Evolutionary conservation across 2,888 invertebrate genomes (phyloP), one percentile per base, ranked within the genome.

Genomic region (Napeogenes sylphis): DNA sequence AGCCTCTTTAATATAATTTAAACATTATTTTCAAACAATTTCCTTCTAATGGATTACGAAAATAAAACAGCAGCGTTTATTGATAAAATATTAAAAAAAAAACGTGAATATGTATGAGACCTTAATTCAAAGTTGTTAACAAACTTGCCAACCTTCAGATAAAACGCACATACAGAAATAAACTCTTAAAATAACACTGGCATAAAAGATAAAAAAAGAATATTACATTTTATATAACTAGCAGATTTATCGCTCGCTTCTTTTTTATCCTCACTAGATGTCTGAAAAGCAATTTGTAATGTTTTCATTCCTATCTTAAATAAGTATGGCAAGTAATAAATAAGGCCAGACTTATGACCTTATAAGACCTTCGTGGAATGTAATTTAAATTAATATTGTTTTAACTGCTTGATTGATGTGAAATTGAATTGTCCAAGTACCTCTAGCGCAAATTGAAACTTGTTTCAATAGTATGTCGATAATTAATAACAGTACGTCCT

Each of bases 401-500:
- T 8, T 14, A n/a, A 56, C 62, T 51, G 51, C 12, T 66, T 70
- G 69, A 70, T 70, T 61, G 66, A 68, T 69, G 60, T 62, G 47
- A 66, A 63, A 67, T 68, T 67, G 58, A 65, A 69, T 68, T 65
- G 63, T 68, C 65, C 67, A 70, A 70, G 64, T 68, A 67, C 64
- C 65, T 60, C 56, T 65, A 62, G 64, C 65, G 66, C 35, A 59
- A 65, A 60, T 55, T 55, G 21, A 69, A 72, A 70, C 71, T 70
- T 66, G 73, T 73, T 73, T 61, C 65, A 60, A 64, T 67, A 69
- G 70, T 72, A 63, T 73, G 72, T 70, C 71, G 71, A 74, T 77
- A 73, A 77, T 76, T 76, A 75, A 77, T 74, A 72, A 67, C 64
- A 21, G 21, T 21, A 21, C 71, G 76, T 71, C 73, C 76, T 74